These are phyloP conservation scores for Labia minor DNA, from an alignment of 2,888 invertebrate species.

Conservation along the genomic window DNA sequence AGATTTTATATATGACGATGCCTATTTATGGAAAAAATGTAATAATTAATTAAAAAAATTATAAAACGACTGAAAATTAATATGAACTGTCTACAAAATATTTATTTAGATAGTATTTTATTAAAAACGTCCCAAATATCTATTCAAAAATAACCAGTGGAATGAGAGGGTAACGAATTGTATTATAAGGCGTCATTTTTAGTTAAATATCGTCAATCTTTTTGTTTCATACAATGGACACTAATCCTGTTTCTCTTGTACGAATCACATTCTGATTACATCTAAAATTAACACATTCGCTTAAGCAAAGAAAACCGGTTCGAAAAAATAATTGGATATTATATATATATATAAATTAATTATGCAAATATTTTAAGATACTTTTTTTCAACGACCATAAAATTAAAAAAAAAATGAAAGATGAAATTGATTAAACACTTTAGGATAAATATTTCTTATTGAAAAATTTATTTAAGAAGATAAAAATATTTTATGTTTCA, in stretches of 20 bases:
- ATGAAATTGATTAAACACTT: not conserved
- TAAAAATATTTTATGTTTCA: too few species aligned
- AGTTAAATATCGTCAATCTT: not conserved
- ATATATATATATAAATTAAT: not conserved
- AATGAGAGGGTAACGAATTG: not conserved
- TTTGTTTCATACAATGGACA: not conserved
- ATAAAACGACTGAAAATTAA: too few species aligned
- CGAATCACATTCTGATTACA: conserved; percentile 9
- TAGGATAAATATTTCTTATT: not conserved
- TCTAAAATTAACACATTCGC: conserved; percentile 4
- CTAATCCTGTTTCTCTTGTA: not conserved
- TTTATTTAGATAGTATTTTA: too few species aligned
- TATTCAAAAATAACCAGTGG: too few species aligned
- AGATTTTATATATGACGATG: too few species aligned
- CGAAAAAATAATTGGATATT: not conserved
- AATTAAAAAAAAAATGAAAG: not conserved
- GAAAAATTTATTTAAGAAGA: not conserved
- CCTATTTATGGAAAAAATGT: too few species aligned
- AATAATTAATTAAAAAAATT: too few species aligned
- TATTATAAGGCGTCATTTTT: not conserved
- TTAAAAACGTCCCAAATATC: too few species aligned
- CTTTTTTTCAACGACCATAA: not conserved
- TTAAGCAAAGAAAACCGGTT: not conserved
- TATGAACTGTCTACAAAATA: too few species aligned
- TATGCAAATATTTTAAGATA: conserved; percentile 4